Base-by-base conservation (phyloP, 2,888 invertebrate species). In the Alcis repandata region DNA sequence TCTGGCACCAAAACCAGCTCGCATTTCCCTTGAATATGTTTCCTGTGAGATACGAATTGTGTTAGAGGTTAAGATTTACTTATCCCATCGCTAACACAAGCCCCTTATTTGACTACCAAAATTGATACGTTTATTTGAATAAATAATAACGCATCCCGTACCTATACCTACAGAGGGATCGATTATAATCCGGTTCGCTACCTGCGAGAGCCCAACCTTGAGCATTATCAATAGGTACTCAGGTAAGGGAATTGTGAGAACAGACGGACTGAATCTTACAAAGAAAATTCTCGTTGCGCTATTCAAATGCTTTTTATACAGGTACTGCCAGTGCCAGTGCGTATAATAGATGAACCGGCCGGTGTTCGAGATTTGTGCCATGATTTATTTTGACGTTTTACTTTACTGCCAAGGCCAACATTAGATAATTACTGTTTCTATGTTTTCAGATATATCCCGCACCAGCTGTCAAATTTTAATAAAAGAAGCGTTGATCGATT, bases 121-220 rank as follows among this genome's bases (percentile, higher is more conserved):
- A 59, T 58, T 56, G 33, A 48, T 56, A 67, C 63, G 57, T 49
- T 67, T 67, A 59, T 67, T 67, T 72, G 56, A 70, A 69, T 69
- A 69, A 74, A 72, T 74, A 74, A 79, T 76, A 75, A 75, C 67
- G 78, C 77, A 78, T 75, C 73, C 77, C 76, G 73, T 72, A 74
- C 72, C 75, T 75, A 76, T 71, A 74, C 71, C 76, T 75, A 75
- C 67, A 76, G 68, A 75, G 75, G 83, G 79, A 82, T 84, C 84
- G 82, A 88, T 86, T 86, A 84, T 84, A 87, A 86, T 85, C 82
- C 83, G 82, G 81, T 80, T 82, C 79, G 79, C 88, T 90, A 88
- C 90, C 90, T 90, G 91, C 87, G 78, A 78, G 75, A 79, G 59
- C 78, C 81, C 83, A 78, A 82, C 84, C 79, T 79, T 77, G 76